These are phyloP conservation scores for Brevipalpus yothersi DNA, from an alignment of 1,140 invertebrate genomes.

Conservation along the genomic window DNA sequence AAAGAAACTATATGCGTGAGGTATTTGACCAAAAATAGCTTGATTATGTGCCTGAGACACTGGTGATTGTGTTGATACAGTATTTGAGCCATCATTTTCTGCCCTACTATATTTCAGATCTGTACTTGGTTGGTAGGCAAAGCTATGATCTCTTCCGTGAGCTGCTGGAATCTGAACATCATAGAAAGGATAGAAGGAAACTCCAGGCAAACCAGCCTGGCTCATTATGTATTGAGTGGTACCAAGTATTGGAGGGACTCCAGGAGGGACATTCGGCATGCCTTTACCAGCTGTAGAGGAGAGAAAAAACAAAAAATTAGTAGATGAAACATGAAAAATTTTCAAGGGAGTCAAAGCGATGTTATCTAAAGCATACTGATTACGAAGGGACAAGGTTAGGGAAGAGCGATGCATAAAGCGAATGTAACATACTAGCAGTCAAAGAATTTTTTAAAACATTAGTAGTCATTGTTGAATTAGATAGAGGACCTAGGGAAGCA, in stretches of 20 bases:
- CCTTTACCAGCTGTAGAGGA: not conserved
- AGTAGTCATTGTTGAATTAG: conserved; percentile 1
- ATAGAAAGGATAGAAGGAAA: not conserved
- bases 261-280: not conserved
- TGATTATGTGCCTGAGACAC: conserved; percentile 1
- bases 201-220: not conserved
- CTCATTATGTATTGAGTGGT: conserved; percentile 2
- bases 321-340: not conserved
- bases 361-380: too few species aligned
- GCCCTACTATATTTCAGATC: conserved; percentile 1
- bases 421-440: not conserved
- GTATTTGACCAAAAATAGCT: not conserved
- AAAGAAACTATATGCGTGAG: not conserved
- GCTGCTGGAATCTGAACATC: not conserved
- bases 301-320: not conserved
- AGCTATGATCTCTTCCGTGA: not conserved
- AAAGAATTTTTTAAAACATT: conserved; percentile 3
- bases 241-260: not conserved
- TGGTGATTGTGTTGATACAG: conserved; percentile 1
- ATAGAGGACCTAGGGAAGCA: not conserved
- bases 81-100: not conserved
- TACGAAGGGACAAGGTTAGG: not conserved
- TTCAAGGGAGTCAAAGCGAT: too few species aligned
- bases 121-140: not conserved
- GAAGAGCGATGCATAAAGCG: not conserved